phyloP scores from a whole-genome alignment of 2,797 vertebrate genomes.

The Anas capensis region DNA sequence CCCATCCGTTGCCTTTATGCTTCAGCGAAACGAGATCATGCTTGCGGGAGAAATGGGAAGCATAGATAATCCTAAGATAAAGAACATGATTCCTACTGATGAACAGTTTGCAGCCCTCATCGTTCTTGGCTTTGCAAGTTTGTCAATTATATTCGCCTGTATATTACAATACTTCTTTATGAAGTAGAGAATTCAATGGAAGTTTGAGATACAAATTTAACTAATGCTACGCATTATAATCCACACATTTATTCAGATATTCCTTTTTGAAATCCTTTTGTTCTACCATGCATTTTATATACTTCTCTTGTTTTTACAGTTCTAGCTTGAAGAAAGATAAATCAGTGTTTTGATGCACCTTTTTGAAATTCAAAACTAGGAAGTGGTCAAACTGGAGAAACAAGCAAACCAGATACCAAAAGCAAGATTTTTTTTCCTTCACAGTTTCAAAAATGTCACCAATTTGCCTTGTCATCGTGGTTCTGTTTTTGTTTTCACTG shows the following conservation, averaged over 20 bases:
- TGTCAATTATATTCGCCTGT: constrained; percentile 95
- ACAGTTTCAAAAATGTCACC: constrained; percentile 72
- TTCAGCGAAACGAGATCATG: constrained; percentile 84
- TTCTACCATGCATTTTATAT: constrained; percentile 82
- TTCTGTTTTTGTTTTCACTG: constrained; percentile 66
- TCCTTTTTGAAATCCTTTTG: constrained; percentile 68
- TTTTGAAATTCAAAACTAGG: constrained; percentile 88
- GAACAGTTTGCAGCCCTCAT: constrained; percentile 95
- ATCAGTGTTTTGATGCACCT: constrained; percentile 87
- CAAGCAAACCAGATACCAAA: constrained; percentile 78
- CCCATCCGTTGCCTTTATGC: constrained; percentile 89
- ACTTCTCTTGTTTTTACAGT: constrained; percentile 81
- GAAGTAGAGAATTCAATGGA: constrained; percentile 86
- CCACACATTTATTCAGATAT: constrained; percentile 85
- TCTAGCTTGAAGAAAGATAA: constrained; percentile 81
- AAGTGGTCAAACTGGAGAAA: constrained; percentile 84
- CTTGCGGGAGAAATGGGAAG: constrained; percentile 80
- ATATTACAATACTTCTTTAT: constrained; percentile 98
- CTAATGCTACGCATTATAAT: constrained; percentile 88
- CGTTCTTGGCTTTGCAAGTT: constrained; percentile 90
- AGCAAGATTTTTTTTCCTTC: constrained; percentile 63
- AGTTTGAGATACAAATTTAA: constrained; percentile 86
- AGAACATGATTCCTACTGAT: constrained; percentile 90
- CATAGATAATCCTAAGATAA: constrained; percentile 79
- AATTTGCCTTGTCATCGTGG: constrained; percentile 69